Conservation (phyloP, 1,140 invertebrate species). For the Neomicropteryx cornuta region DNA sequence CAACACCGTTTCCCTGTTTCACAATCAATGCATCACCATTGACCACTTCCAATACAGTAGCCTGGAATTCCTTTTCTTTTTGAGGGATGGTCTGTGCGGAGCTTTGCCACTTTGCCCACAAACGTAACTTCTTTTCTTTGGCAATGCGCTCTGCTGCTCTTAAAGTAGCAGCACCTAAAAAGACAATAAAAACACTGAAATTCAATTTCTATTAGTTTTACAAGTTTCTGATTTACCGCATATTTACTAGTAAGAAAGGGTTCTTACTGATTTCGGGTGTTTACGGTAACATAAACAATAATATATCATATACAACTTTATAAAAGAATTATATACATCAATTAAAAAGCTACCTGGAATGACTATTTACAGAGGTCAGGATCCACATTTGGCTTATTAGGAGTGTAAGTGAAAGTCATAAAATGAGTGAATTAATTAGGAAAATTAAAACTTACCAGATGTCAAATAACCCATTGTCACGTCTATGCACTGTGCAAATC, state of each 20-base stretch:
- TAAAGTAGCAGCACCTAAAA: slow-evolving; percentile 66
- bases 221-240: background rate
- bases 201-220: background rate
- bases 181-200: slow-evolving; percentile 3
- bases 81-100: slow-evolving; percentile 52
- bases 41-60: slow-evolving; percentile 83
- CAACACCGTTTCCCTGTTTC: slow-evolving; percentile 62
- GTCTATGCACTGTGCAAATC: slow-evolving; percentile 86
- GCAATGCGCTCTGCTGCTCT: slow-evolving; percentile 75
- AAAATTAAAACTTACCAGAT: slow-evolving; percentile 36
- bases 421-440: too few species aligned
- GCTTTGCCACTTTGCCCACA: slow-evolving; percentile 82
- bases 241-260: background rate
- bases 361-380: too few species aligned
- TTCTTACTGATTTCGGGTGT: too few species aligned
- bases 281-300: too few species aligned
- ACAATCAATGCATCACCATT: slow-evolving; percentile 89
- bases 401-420: too few species aligned
- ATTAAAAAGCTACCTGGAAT: too few species aligned
- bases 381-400: too few species aligned
- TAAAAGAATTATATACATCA: background rate
- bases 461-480: slow-evolving; percentile 83
- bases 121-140: slow-evolving; percentile 73
- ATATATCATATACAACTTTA: background rate
- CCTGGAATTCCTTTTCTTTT: slow-evolving; percentile 77